Evolutionary conservation across 2,797 vertebrate species (phyloP), one percentile per base, ranked within the genome.

Genomic region (Pseudochirops corinnae): DNA sequence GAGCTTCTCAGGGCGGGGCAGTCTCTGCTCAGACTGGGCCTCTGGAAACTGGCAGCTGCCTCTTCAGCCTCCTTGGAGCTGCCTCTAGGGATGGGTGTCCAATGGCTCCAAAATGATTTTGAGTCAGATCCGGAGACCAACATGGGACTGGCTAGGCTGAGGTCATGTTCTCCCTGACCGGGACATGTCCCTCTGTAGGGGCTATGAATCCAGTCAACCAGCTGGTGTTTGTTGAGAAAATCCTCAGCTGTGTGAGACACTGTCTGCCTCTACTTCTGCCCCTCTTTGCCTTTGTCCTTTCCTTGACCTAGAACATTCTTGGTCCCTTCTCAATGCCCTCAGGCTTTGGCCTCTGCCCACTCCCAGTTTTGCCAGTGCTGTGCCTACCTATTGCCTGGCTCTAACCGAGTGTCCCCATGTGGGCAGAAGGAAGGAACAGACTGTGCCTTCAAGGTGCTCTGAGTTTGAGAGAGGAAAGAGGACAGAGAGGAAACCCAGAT

Each of bases 41-140:
- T 90, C 55, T 57, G 56, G 93, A 94, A 91, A 91, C 55, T 90
- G 92, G 95, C 6, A n/a, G 96, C 39, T 87, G 74, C 24, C 39
- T 50, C 74, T 87, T 87, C 21, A 50, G 21, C 94, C 97, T 97
- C 97, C 93, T 96, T 93, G 96, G 94, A 97, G 93, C 93, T 93
- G 96, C 58, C 94, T 96, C 93, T 60, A 95, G 96, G 95, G 92
- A 97, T 39, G 56, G 97, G 82, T 0, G 13, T 93, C 92, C 95
- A 92, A 90, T 95, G 33, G 93, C 93, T 91, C 91, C 28, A 57
- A 93, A 93, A 96, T 96, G 57, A 93, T 92, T 56, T 96, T 98
- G 97, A 98, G 96, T 98, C 98, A 98, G 97, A 97, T 98, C 97
- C 95, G 92, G 97, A 96, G 87, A 94, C 56, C 96, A 55, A 82